A percentile compares a stretch with the other conserved stretches of the same genome.
Evolutionary conservation across 2,113 vertebrate genomes (phyloP).

Genomic region (Platichthys flesus): DNA sequence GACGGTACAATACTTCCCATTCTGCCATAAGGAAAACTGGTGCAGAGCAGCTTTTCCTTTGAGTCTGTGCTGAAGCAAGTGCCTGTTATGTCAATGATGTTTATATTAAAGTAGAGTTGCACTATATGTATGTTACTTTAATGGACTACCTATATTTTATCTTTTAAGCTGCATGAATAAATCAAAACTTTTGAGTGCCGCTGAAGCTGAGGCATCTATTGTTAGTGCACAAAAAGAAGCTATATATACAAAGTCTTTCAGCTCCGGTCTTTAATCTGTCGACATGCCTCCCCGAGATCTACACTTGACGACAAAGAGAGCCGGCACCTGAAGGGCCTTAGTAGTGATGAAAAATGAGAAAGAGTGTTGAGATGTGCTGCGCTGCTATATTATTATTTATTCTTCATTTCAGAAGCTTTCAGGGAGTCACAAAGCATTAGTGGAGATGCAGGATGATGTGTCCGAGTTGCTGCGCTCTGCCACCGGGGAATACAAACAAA

Average conservation of each 20-base stretch:
- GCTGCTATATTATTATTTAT: conserved; percentile 9
- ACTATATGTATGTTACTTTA: conserved; percentile 26
- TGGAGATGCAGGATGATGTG: conserved; percentile 97
- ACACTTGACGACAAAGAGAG: conserved; percentile 4
- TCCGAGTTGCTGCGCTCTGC: conserved; percentile 88
- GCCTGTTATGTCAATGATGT: background rate
- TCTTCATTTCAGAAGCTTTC: conserved; percentile 90
- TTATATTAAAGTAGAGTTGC: conserved; percentile 24
- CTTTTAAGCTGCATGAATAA: conserved; percentile 62
- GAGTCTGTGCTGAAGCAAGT: background rate
- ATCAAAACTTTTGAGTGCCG: conserved; percentile 62
- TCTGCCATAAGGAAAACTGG: conserved; percentile 36
- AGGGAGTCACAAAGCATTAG: conserved; percentile 94
- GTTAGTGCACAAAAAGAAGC: conserved; percentile 20
- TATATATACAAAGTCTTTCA: conserved; percentile 17
- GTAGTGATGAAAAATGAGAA: conserved; percentile 6
- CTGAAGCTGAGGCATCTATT: conserved; percentile 39
- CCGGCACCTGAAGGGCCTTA: background rate
- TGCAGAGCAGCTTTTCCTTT: conserved; percentile 43
- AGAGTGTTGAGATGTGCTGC: conserved; percentile 3
- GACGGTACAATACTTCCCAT: conserved; percentile 42
- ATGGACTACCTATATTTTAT: conserved; percentile 32
- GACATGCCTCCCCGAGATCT: background rate
- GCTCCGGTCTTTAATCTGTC: conserved; percentile 14
- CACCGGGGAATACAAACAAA: conserved; percentile 85